Percentiles rank a stretch among this genome's conserved stretches.
Conservation (phyloP, 2,888 invertebrate species). For the Leptogaster cylindrica region DNA sequence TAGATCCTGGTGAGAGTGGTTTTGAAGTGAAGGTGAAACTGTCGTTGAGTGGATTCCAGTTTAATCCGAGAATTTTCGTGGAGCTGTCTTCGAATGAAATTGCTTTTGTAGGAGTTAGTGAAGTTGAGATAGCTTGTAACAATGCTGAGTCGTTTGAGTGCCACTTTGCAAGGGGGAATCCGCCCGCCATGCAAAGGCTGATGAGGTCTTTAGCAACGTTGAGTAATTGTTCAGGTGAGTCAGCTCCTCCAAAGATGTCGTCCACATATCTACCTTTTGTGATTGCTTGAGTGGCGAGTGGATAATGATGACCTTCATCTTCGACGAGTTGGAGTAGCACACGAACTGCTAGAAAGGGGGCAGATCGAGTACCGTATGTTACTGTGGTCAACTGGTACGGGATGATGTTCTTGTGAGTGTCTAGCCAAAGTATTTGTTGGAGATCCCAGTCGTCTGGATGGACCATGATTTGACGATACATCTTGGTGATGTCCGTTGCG, state of each 20-base stretch:
- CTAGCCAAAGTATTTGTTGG: background rate
- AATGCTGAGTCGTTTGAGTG: background rate
- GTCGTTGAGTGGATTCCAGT: background rate
- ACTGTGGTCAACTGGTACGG: background rate
- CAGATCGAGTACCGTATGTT: background rate
- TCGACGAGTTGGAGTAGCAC: background rate
- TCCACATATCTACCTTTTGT: background rate
- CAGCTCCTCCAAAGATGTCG: background rate
- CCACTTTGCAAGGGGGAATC: constrained; percentile 31
- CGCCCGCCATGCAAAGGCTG: background rate
- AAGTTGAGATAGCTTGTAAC: background rate
- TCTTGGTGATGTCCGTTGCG: background rate
- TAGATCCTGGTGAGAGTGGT: background rate
- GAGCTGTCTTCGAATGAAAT: background rate
- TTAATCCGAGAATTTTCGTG: background rate
- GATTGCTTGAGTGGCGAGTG: background rate
- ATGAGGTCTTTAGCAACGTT: background rate
- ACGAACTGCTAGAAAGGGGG: background rate
- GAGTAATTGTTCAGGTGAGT: background rate
- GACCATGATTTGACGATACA: background rate
- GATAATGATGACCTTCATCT: background rate
- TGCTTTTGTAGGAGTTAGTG: background rate
- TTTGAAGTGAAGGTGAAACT: background rate
- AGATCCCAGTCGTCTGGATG: constrained; percentile 1
- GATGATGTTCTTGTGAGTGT: background rate